A percentile compares a stretch with the other conserved stretches of the same genome.
phyloP scores from a whole-genome alignment of 64 coral and sea anemone species.

The Orbicella faveolata region DNA sequence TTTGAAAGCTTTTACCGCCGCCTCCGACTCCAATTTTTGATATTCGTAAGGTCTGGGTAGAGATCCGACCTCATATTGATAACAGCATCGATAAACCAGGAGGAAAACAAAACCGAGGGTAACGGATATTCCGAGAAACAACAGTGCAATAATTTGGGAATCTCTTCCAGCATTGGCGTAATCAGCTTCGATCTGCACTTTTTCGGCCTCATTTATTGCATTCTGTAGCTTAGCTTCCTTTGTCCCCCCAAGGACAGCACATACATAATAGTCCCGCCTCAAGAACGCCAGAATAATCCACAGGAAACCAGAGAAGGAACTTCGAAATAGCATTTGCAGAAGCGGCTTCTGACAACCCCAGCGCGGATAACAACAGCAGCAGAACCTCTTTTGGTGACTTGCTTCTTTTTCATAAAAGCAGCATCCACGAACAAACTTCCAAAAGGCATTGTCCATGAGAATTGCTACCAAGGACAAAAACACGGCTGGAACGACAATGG shows the following conservation, averaged over 20 bases:
- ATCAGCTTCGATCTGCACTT: slow-evolving; percentile 41
- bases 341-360: slow-evolving; percentile 74
- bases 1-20: slow-evolving; percentile 71
- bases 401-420: slow-evolving; percentile 60
- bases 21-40: slow-evolving; percentile 69
- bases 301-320: slow-evolving; percentile 53
- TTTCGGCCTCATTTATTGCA: slow-evolving; percentile 19
- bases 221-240: slow-evolving; percentile 45
- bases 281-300: slow-evolving; percentile 85
- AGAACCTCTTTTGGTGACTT: background rate
- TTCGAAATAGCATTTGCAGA: slow-evolving; percentile 50
- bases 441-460: slow-evolving; percentile 73
- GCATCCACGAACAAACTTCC: slow-evolving; percentile 76
- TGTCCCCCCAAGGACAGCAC: slow-evolving; percentile 55
- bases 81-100: slow-evolving; percentile 64
- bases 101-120: slow-evolving; percentile 36
- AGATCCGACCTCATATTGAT: slow-evolving; percentile 48
- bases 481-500: slow-evolving; percentile 65
- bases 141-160: slow-evolving; percentile 64
- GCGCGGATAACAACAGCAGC: slow-evolving; percentile 60
- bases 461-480: slow-evolving; percentile 63
- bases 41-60: slow-evolving; percentile 76
- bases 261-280: slow-evolving; percentile 67
- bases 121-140: slow-evolving; percentile 44
- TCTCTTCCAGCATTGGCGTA: slow-evolving; percentile 45